phyloP scores from a whole-genome alignment of 2,888 invertebrate species.

The Mactromeris polynyma region DNA sequence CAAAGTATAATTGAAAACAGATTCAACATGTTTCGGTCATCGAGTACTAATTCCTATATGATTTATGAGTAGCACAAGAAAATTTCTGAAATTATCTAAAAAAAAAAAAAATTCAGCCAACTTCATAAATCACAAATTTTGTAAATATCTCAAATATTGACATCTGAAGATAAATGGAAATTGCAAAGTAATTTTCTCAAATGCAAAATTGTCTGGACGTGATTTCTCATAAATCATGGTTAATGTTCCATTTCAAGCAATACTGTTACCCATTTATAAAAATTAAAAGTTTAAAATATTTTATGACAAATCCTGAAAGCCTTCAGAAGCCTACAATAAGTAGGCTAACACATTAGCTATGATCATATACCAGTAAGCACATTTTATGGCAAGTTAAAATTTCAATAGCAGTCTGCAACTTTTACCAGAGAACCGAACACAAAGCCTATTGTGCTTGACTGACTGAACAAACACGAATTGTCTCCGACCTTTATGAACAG shows the following conservation, averaged over 20 bases:
- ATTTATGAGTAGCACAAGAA: constrained; percentile 19
- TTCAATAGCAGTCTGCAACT: not conserved
- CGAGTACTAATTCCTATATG: constrained; percentile 25
- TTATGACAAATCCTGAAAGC: constrained; percentile 19
- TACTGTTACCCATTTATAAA: not conserved
- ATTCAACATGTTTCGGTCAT: constrained; percentile 28
- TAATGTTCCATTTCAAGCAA: not conserved
- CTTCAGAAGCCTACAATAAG: not conserved
- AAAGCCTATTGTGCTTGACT: not conserved
- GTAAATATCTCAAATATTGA: constrained; percentile 26
- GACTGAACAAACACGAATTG: not conserved
- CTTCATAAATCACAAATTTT: constrained; percentile 14
- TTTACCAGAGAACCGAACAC: not conserved
- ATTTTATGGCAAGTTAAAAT: not conserved
- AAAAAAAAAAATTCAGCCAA: constrained; percentile 2
- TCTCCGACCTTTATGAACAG: not conserved
- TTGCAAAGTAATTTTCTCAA: constrained; percentile 29
- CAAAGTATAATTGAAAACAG: constrained; percentile 35
- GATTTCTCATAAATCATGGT: constrained; percentile 17
- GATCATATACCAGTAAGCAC: not conserved
- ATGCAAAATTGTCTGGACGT: constrained; percentile 8
- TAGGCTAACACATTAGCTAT: not conserved
- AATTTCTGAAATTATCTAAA: constrained; percentile 25
- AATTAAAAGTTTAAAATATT: constrained; percentile 11
- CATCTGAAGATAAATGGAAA: constrained; percentile 15